Evolutionary conservation across 2,113 vertebrate species (phyloP).

Genomic region (Lota lota): DNA sequence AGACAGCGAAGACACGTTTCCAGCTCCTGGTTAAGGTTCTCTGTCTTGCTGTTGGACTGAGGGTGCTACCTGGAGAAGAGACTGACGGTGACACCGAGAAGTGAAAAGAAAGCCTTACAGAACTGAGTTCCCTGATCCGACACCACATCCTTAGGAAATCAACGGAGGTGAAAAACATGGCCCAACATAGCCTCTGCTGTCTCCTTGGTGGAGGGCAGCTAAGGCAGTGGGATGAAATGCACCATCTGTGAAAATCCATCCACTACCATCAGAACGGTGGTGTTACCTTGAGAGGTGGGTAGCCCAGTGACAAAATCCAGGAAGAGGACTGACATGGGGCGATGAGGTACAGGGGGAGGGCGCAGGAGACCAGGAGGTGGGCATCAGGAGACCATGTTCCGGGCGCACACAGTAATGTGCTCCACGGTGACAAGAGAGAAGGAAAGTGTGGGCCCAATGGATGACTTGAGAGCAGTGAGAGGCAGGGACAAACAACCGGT

Average conservation of each 20-base stretch:
- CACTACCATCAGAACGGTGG: not conserved
- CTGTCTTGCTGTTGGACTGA: not conserved
- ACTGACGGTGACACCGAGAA: not conserved
- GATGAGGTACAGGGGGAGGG: no score
- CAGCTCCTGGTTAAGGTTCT: not conserved
- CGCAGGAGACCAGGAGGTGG: no score
- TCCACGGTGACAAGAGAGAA: no score
- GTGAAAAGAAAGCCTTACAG: not conserved
- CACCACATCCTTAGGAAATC: not conserved
- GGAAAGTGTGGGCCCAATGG: no score
- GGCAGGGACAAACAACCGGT: no score
- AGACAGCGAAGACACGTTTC: not conserved
- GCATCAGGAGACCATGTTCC: no score
- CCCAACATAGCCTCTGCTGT: not conserved
- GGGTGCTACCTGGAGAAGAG: not conserved
- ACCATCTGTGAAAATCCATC: not conserved
- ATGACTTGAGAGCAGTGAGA: no score
- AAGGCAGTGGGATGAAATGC: not conserved
- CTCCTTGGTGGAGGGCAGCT: no score
- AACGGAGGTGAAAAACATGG: not conserved
- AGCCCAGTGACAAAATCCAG: no score
- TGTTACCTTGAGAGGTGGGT: not conserved
- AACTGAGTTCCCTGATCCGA: not conserved
- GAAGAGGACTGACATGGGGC: no score
- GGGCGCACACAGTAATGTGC: no score